Evolutionary conservation across 2,797 vertebrate genomes (phyloP).

Genomic region (Chaunax sp.): DNA sequence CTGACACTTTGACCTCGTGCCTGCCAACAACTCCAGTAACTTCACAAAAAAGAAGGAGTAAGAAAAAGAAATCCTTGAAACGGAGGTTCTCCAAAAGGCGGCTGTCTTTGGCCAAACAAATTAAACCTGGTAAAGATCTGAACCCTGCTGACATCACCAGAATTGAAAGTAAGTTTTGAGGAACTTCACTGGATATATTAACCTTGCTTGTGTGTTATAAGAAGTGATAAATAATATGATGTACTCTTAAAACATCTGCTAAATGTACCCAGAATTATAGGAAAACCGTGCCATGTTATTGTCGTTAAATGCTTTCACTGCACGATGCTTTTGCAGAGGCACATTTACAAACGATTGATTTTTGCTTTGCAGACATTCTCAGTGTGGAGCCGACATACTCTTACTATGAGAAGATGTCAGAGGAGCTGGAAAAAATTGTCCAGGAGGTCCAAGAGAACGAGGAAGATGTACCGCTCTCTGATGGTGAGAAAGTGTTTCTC

Average conservation of each 20-base stretch:
- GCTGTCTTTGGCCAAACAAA: slow-evolving; percentile 69
- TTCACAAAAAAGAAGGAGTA: slow-evolving; percentile 52
- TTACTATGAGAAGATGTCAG: slow-evolving; percentile 84
- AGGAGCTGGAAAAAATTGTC: slow-evolving; percentile 84
- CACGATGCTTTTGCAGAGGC: background rate
- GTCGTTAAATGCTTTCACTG: background rate
- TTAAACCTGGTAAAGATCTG: slow-evolving; percentile 60
- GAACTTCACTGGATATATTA: rapidly evolving
- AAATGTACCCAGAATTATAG: background rate
- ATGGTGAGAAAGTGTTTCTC: slow-evolving; percentile 63
- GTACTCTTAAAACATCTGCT: background rate
- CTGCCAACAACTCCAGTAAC: slow-evolving; percentile 26
- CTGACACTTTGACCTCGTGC: slow-evolving; percentile 34
- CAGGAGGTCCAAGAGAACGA: slow-evolving; percentile 81
- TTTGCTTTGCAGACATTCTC: slow-evolving; percentile 56
- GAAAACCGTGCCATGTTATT: background rate
- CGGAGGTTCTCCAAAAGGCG: slow-evolving; percentile 74
- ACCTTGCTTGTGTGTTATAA: background rate
- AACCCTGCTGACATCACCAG: slow-evolving; percentile 61
- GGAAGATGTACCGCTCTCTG: slow-evolving; percentile 54
- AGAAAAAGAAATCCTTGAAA: slow-evolving; percentile 69
- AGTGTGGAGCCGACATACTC: slow-evolving; percentile 70
- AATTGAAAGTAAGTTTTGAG: slow-evolving; percentile 59
- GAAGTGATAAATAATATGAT: background rate
- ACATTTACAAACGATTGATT: background rate